Evolutionary conservation across 2,797 vertebrate species (phyloP).

Genomic region (Mormyrus proboscirostris): DNA sequence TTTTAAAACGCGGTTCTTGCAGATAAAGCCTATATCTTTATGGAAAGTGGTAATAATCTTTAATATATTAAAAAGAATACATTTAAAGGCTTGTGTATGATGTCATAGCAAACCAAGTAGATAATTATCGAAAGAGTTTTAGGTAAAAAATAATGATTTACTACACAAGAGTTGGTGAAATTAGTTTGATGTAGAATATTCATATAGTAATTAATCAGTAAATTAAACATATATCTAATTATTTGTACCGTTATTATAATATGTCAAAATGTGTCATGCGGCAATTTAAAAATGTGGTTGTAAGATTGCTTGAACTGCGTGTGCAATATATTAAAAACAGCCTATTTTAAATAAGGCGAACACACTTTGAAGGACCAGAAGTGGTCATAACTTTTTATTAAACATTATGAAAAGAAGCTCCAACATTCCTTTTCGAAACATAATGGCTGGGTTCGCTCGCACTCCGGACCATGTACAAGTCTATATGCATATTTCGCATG

Average conservation of each 20-base stretch:
- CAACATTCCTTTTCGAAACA: conserved; percentile 63
- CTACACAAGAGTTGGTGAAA: not conserved
- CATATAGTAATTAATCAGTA: not conserved
- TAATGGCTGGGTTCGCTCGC: conserved; percentile 62
- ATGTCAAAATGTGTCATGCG: not conserved
- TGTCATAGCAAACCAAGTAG: not conserved
- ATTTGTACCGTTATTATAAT: not conserved
- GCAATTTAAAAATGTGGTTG: not conserved
- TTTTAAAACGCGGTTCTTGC: not conserved
- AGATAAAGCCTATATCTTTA: not conserved
- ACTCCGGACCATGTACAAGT: conserved; percentile 57
- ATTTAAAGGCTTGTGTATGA: not conserved
- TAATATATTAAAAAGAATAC: not conserved
- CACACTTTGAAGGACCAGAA: conserved; percentile 8
- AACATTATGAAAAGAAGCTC: conserved; percentile 74
- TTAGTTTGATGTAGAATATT: not conserved
- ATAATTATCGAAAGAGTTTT: not conserved
- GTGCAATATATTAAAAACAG: not conserved
- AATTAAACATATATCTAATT: not conserved
- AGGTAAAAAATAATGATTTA: not conserved
- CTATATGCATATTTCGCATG: conserved; percentile 68
- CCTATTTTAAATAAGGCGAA: not conserved
- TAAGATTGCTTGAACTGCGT: not conserved
- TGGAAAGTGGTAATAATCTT: not conserved
- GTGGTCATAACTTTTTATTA: conserved; percentile 73